These are phyloP conservation scores for Pampus argenteus DNA, from an alignment of 2,797 vertebrate species.

Conservation along the genomic window DNA sequence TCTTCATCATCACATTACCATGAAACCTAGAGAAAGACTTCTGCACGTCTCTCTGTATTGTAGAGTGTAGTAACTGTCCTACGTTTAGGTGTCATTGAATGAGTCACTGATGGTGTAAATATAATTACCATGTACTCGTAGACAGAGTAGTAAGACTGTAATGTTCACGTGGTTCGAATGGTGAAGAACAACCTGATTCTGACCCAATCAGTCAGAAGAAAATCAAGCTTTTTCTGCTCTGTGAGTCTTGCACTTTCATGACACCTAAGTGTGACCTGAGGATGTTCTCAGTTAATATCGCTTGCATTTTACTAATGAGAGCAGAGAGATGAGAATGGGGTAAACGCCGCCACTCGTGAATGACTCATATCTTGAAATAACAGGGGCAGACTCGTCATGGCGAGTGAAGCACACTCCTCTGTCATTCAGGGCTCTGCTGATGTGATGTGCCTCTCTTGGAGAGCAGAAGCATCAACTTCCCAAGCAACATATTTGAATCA, in stretches of 20 bases:
- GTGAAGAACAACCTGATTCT: conserved; percentile 13
- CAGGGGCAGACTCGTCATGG: conserved; percentile 11
- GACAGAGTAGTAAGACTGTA: not conserved
- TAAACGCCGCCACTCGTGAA: not conserved
- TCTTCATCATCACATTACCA: conserved; percentile 36
- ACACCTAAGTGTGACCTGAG: conserved; percentile 8
- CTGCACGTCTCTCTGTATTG: conserved; percentile 1
- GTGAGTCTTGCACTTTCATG: not conserved
- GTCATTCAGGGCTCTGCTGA: conserved; percentile 10
- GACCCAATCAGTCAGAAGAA: conserved; percentile 1
- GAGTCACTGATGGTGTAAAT: not conserved
- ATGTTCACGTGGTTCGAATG: not conserved
- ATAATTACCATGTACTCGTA: conserved; percentile 11
- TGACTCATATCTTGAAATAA: conserved; percentile 47
- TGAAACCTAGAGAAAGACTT: conserved; percentile 23
- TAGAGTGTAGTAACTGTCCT: not conserved
- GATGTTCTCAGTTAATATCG: not conserved
- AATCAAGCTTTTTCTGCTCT: not conserved
- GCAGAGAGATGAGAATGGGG: not conserved
- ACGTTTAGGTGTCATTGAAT: not conserved
- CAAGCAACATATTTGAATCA: conserved; percentile 7
- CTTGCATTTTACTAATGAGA: conserved; percentile 34
- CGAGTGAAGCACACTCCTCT: conserved; percentile 4
- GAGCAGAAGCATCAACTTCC: conserved; percentile 14
- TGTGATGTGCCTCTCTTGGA: conserved; percentile 2